phyloP scores from a whole-genome alignment of 2,888 invertebrate species.

The Aleiodes leptofemur region DNA sequence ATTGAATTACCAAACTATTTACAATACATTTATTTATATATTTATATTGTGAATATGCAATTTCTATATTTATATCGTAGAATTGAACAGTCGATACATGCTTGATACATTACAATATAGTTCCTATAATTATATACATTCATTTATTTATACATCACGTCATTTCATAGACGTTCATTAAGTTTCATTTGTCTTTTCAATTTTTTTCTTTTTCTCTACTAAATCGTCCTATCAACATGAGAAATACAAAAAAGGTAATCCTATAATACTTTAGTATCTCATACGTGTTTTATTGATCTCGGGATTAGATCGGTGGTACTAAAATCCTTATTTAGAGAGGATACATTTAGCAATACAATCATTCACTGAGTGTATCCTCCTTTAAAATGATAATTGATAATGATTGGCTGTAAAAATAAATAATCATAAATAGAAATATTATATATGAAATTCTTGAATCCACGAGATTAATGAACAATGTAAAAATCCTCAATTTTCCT shows the following conservation, averaged over 20 bases:
- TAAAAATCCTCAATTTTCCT: neutral
- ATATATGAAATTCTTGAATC: constrained; percentile 27
- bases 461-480: constrained; percentile 20
- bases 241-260: constrained; percentile 29
- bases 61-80: constrained; percentile 59
- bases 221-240: constrained; percentile 38
- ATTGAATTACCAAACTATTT: constrained; percentile 57
- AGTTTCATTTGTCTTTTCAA: neutral
- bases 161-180: constrained; percentile 12
- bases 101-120: constrained; percentile 49
- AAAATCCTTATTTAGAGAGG: neutral
- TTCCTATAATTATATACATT: constrained; percentile 54
- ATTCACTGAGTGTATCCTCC: constrained; percentile 26
- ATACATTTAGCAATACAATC: constrained; percentile 15
- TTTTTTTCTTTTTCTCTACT: constrained; percentile 32
- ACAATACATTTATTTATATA: constrained; percentile 62
- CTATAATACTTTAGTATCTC: constrained; percentile 25
- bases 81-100: constrained; percentile 53
- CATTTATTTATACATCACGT: constrained; percentile 51
- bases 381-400: neutral
- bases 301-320: constrained; percentile 26
- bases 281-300: constrained; percentile 17
- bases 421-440: constrained; percentile 36
- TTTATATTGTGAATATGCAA: constrained; percentile 58
- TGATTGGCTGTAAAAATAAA: constrained; percentile 31